phyloP scores from a whole-genome alignment of 2,888 invertebrate species.

The Vanessa cardui region DNA sequence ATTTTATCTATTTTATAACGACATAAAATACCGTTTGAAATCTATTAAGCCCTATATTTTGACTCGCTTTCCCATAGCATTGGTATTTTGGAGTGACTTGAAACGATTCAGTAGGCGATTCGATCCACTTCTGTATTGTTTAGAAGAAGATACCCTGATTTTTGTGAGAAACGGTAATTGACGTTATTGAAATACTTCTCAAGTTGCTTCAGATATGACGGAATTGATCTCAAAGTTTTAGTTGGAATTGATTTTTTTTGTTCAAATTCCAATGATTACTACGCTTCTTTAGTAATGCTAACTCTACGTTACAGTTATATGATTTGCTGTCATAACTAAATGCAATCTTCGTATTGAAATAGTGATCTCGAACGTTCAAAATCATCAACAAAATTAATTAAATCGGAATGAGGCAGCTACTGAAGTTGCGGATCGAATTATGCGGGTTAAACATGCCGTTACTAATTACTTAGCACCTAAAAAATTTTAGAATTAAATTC shows the following conservation, averaged over 20 bases:
- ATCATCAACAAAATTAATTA: constrained; percentile 64
- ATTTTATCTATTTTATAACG: neutral
- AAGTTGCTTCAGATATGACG: constrained; percentile 7
- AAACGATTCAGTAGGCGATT: constrained; percentile 68
- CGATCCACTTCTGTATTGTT: constrained; percentile 55
- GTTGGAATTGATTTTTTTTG: constrained; percentile 46
- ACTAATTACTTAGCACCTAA: constrained; percentile 67
- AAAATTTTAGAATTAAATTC: constrained; percentile 78
- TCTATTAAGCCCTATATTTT: constrained; percentile 44
- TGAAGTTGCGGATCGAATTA: constrained; percentile 62
- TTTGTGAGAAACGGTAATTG: constrained; percentile 54
- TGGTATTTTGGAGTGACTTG: constrained; percentile 53
- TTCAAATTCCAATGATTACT: constrained; percentile 29
- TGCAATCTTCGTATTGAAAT: constrained; percentile 20
- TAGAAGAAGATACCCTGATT: constrained; percentile 5
- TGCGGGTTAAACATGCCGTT: constrained; percentile 71
- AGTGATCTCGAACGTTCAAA: constrained; percentile 9
- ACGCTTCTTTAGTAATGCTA: constrained; percentile 37
- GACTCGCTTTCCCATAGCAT: constrained; percentile 61
- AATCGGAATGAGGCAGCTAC: constrained; percentile 65
- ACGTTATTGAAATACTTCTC: constrained; percentile 14
- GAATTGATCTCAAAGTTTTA: constrained; percentile 21
- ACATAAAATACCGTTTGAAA: constrained; percentile 9
- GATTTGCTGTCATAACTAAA: constrained; percentile 26
- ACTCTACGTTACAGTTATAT: constrained; percentile 40